Evolutionary conservation across 2,113 vertebrate species (phyloP).

Genomic region (Eulemur rufifrons): DNA sequence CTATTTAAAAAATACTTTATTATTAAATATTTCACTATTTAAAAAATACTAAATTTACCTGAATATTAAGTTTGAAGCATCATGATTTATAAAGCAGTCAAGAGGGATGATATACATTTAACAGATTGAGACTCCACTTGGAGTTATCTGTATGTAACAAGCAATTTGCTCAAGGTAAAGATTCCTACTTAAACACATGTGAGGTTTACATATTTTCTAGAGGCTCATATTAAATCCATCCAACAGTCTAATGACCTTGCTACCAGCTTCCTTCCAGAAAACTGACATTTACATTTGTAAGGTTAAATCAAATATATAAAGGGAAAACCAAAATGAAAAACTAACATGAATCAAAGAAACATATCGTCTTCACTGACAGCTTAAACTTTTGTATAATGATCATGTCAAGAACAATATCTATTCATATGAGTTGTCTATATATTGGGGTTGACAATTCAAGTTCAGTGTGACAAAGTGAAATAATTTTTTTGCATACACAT

Average conservation of each 20-base stretch:
- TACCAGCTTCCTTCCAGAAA: constrained; percentile 77
- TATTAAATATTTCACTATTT: constrained; percentile 43
- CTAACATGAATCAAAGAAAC: constrained; percentile 70
- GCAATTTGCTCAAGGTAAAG: constrained; percentile 72
- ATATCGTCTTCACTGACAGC: constrained; percentile 67
- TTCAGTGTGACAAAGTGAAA: constrained; percentile 65
- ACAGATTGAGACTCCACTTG: constrained; percentile 43
- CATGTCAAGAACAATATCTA: constrained; percentile 63
- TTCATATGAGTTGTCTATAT: constrained; percentile 68
- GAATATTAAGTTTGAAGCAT: constrained; percentile 40
- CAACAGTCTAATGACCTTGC: constrained; percentile 78
- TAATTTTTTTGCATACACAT: constrained; percentile 36
- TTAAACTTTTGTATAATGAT: constrained; percentile 75
- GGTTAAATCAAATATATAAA: constrained; percentile 80
- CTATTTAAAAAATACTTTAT: constrained; percentile 61
- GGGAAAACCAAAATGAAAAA: constrained; percentile 59
- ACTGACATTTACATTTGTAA: constrained; percentile 77
- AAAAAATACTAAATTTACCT: constrained; percentile 48
- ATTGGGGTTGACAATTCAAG: constrained; percentile 62
- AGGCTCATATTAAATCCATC: constrained; percentile 70
- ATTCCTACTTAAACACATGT: constrained; percentile 60
- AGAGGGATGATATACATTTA: not conserved
- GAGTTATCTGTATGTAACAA: constrained; percentile 72
- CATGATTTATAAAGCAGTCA: constrained; percentile 50
- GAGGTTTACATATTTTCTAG: constrained; percentile 71